These are phyloP conservation scores for Gymnopithys bicolor DNA, from an alignment of 2,797 vertebrate species.

Conservation along the genomic window DNA sequence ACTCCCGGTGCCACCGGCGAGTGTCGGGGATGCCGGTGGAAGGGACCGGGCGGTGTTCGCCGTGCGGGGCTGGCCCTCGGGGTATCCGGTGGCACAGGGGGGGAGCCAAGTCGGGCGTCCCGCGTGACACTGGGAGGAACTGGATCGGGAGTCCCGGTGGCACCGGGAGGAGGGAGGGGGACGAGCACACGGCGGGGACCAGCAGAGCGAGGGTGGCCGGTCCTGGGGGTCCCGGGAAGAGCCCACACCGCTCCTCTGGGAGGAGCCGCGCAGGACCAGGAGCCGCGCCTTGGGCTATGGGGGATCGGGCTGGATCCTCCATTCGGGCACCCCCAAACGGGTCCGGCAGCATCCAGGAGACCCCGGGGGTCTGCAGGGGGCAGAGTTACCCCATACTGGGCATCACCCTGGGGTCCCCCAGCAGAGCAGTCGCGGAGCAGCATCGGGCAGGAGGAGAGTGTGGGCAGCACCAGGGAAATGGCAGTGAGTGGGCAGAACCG, in stretches of 20 bases:
- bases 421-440: fast-evolving
- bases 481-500: no score
- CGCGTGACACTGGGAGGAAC: neutral
- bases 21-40: neutral
- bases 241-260: neutral
- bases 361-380: neutral
- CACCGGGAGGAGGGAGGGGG: neutral
- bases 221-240: neutral
- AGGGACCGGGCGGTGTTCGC: neutral
- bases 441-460: neutral
- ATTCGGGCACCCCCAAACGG: neutral
- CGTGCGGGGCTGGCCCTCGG: neutral
- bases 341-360: neutral
- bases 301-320: no score
- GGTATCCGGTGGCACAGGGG: neutral
- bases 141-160: neutral
- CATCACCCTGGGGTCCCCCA: neutral
- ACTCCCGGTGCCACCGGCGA: neutral
- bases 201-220: neutral
- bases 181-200: neutral
- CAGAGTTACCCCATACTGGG: neutral
- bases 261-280: neutral
- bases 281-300: fast-evolving
- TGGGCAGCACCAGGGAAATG: neutral
- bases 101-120: neutral